Percentiles rank a stretch among this genome's conserved stretches.
These are phyloP conservation scores for Trichopoda pennipes DNA, from an alignment of 2,888 invertebrate genomes.

Conservation along the genomic window DNA sequence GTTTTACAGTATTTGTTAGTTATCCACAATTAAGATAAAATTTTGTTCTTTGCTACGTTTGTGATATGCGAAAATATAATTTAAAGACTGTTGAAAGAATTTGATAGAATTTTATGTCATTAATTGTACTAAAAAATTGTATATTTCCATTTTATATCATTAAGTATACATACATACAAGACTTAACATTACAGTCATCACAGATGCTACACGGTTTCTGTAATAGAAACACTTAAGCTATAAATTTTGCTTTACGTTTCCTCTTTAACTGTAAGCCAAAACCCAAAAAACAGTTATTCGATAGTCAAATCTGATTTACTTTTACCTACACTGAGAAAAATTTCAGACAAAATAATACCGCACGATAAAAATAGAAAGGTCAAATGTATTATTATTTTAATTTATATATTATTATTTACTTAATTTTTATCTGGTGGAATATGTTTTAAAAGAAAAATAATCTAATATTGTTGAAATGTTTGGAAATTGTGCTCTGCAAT, in stretches of 20 bases:
- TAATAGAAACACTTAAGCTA: not conserved
- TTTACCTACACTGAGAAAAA: too few species aligned
- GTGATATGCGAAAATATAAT: not conserved
- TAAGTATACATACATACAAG: not conserved
- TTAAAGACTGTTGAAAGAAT: too few species aligned
- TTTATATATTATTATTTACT: too few species aligned
- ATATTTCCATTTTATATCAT: not conserved
- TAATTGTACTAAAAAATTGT: not conserved
- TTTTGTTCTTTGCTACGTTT: not conserved
- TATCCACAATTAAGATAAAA: not conserved
- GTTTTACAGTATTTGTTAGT: too few species aligned
- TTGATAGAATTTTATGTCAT: not conserved
- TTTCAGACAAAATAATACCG: too few species aligned
- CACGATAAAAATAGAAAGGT: too few species aligned
- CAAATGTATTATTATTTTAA: too few species aligned
- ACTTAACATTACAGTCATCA: not conserved
- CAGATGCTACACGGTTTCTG: slow-evolving; percentile 3
- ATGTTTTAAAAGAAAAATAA: too few species aligned
- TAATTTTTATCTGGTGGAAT: too few species aligned
- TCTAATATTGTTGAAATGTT: too few species aligned
- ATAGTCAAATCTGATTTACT: too few species aligned
- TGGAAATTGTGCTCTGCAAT: too few species aligned
- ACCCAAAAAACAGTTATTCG: not conserved
- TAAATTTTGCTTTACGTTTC: slow-evolving; percentile 1
- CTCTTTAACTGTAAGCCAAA: not conserved